Evolutionary conservation across 2,888 invertebrate species (phyloP).

Genomic region (Apoda limacodes): DNA sequence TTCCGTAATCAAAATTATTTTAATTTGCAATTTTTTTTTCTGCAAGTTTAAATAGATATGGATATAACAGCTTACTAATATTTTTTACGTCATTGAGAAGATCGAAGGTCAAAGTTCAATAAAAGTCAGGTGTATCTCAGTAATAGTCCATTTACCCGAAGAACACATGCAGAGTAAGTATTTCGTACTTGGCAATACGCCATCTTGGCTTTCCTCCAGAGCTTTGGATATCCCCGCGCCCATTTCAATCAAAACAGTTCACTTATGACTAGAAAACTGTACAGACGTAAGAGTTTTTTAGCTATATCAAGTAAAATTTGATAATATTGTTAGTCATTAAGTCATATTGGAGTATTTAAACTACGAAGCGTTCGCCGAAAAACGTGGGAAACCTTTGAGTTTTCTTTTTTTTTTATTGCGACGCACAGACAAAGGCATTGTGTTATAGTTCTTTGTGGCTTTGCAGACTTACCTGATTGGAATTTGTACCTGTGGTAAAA

Average conservation of each 20-base stretch:
- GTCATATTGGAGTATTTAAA: too few relatives aligned
- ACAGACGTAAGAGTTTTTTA: constrained; percentile 32
- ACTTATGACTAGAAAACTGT: constrained; percentile 32
- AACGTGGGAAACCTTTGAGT: too few relatives aligned
- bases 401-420: constrained; percentile 9
- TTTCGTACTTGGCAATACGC: constrained; percentile 69
- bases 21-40: too few relatives aligned
- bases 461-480: constrained; percentile 1
- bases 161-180: constrained; percentile 28
- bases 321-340: too few relatives aligned
- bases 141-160: too few relatives aligned
- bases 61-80: too few relatives aligned
- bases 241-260: constrained; percentile 34
- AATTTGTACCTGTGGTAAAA: constrained; percentile 2
- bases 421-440: background rate
- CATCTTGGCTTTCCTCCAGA: constrained; percentile 58
- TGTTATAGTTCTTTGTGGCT: constrained; percentile 11
- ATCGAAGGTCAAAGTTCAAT: too few relatives aligned
- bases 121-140: too few relatives aligned
- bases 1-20: too few relatives aligned
- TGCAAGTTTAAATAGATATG: too few relatives aligned
- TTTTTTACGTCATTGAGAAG: too few relatives aligned
- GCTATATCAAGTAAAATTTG: constrained; percentile 1
- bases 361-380: constrained; percentile 24
- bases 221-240: constrained; percentile 25